Conservation (phyloP, 53 echinoderm and acorn worm species). For the Pentamera pediparva region DNA sequence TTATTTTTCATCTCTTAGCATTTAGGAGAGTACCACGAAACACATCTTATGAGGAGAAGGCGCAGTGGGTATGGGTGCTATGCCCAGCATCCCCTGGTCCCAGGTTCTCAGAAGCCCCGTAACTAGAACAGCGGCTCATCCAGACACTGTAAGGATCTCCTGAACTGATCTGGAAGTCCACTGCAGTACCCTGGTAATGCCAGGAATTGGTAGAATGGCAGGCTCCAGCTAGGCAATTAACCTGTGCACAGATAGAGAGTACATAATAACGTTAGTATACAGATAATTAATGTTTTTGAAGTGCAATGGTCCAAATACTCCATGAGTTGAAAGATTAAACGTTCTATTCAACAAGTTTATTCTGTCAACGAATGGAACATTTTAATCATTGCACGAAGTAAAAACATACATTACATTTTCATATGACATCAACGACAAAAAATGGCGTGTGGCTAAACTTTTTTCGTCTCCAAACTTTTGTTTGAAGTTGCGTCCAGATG, state of each 20-base stretch:
- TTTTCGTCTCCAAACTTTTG: too few relatives aligned
- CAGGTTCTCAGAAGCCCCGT: conserved; percentile 57
- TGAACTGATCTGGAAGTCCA: conserved; percentile 51
- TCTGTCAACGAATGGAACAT: too few relatives aligned
- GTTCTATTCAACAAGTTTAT: too few relatives aligned
- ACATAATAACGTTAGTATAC: background rate
- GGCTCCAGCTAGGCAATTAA: conserved; percentile 56
- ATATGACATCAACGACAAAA: background rate
- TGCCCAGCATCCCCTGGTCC: conserved; percentile 66
- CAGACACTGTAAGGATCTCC: conserved; percentile 31
- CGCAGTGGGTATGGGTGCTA: conserved; percentile 67
- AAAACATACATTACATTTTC: background rate
- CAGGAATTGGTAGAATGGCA: conserved; percentile 55
- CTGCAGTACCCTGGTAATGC: conserved; percentile 71
- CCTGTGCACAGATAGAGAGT: conserved; percentile 22
- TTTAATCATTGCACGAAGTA: background rate
- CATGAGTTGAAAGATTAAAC: too few relatives aligned
- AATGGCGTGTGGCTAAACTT: too few relatives aligned
- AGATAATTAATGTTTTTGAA: background rate
- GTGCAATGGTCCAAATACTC: background rate
- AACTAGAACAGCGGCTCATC: conserved; percentile 36
- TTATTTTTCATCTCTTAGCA: too few relatives aligned
- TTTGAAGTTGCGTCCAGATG: too few relatives aligned
- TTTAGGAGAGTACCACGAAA: too few relatives aligned
- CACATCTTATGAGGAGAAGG: conserved; percentile 40